Conservation (phyloP, 2,888 invertebrate genomes). For the Gasteruption jaculator region DNA sequence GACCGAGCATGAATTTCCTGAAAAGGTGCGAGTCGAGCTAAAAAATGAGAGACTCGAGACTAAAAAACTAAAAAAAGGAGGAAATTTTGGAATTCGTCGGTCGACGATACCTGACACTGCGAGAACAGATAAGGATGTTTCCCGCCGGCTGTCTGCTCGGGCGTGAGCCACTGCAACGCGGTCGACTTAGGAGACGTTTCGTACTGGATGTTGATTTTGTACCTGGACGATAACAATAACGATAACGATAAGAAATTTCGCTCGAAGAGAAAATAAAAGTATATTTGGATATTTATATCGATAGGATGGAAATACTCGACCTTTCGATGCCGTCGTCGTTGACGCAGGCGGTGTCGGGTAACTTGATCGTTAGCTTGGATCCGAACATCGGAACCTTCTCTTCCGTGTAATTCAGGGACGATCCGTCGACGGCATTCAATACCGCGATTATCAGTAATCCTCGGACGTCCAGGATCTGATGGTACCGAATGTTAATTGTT, state of each 20-base stretch:
- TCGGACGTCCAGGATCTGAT: slow-evolving; percentile 75
- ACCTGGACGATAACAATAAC: no score
- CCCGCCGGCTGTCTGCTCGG: slow-evolving; percentile 84
- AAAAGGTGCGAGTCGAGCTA: slow-evolving; percentile 33
- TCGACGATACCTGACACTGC: slow-evolving; percentile 65
- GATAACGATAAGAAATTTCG: neutral
- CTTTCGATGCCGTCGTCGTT: slow-evolving; percentile 25
- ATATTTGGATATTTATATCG: slow-evolving; percentile 10
- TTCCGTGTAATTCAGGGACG: slow-evolving; percentile 58
- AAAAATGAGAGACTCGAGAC: no score
- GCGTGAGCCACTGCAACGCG: slow-evolving; percentile 85
- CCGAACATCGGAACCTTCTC: slow-evolving; percentile 65
- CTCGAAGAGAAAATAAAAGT: neutral
- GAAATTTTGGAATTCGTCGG: no score
- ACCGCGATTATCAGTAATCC: slow-evolving; percentile 66
- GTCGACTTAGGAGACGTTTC: slow-evolving; percentile 73
- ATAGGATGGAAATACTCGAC: slow-evolving; percentile 9
- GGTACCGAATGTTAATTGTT: no score
- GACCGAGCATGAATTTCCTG: slow-evolving; percentile 87
- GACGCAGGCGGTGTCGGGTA: slow-evolving; percentile 55
- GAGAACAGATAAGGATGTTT: slow-evolving; percentile 81
- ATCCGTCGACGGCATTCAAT: slow-evolving; percentile 54
- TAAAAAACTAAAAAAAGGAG: no score
- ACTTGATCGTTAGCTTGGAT: slow-evolving; percentile 67
- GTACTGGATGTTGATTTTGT: slow-evolving; percentile 65